Conservation (phyloP, 2,888 invertebrate genomes). For the Philereme transversata region DNA sequence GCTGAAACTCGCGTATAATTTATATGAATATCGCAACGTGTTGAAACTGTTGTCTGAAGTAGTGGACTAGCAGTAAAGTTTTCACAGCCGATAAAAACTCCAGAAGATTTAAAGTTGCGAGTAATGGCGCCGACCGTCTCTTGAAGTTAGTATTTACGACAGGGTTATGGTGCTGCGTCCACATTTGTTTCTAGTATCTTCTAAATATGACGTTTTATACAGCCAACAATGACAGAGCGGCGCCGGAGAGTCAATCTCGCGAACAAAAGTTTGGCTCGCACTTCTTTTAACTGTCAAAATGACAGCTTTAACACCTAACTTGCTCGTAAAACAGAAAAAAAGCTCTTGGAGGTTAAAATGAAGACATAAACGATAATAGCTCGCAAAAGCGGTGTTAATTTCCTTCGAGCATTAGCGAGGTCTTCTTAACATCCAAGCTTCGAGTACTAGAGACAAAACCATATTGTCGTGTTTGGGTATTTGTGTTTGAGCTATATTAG, state of each 20-base stretch:
- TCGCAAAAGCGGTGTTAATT: slow-evolving; percentile 69
- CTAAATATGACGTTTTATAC: slow-evolving; percentile 36
- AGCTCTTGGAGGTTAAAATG: slow-evolving; percentile 59
- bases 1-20: slow-evolving; percentile 31
- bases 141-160: slow-evolving; percentile 57
- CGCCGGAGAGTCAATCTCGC: slow-evolving; percentile 23
- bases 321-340: slow-evolving; percentile 52
- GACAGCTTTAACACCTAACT: slow-evolving; percentile 36
- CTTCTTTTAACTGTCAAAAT: slow-evolving; percentile 29
- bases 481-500: slow-evolving; percentile 54
- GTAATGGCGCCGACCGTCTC: slow-evolving; percentile 51
- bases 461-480: slow-evolving; percentile 58
- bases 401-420: slow-evolving; percentile 64
- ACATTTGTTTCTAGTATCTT: slow-evolving; percentile 38
- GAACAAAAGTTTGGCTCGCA: slow-evolving; percentile 30
- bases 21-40: slow-evolving; percentile 27
- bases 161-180: slow-evolving; percentile 53
- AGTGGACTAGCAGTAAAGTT: slow-evolving; percentile 50
- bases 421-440: slow-evolving; percentile 60
- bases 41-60: slow-evolving; percentile 24
- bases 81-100: slow-evolving; percentile 57
- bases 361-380: slow-evolving; percentile 67
- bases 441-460: slow-evolving; percentile 56
- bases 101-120: slow-evolving; percentile 52
- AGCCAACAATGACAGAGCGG: slow-evolving; percentile 30